Evolutionary conservation across 2,888 invertebrate species (phyloP), one percentile per base, ranked within the genome.

Genomic region (Zele albiditarsus): DNA sequence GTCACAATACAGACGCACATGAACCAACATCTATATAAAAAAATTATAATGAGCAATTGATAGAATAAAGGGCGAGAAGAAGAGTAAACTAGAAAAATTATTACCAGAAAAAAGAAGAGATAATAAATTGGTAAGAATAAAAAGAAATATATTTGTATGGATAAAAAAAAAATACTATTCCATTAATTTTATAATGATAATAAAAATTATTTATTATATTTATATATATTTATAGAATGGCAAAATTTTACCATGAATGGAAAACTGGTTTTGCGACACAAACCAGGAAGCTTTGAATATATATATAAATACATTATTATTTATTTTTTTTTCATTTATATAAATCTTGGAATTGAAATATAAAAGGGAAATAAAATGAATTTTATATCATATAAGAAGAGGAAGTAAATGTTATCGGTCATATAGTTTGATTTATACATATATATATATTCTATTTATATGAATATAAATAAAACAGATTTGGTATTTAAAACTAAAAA

Each of bases 11-110:
- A 28, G 16, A 60, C 3, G 12, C 14, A 25, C 2, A 27, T 0
- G 28, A 60, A 28, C 60, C 12, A 33, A 38, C 38, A 38, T 12
- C 12, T 2, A 38, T 12, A 38, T 12, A 12, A 31, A 38, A 38
- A 42, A 42, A 25, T 71, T 60, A 14, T 46, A 68, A 68, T 31
- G 23, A 53, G 10, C 16, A 57, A 28, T 28, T 53, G n/a, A 53
- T n/a, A 27, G 38, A 12, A 38, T 38, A 6, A 31, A 31, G n/a
- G n/a, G n/a, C 31, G 2, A 31, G 3, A 31, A 31, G 8, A 6
- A 31, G 8, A 31, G 8, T 8, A 31, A 4, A 31, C 4, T 6
- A 31, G 31, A 31, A 31, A 31, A 31, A 4, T n/a, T n/a, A n/a
- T n/a, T n/a, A n/a, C 31, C 31, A 31, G 38, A 38, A 38, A 12